A percentile compares a stretch with the other conserved stretches of the same genome.
Conservation (phyloP, 1,140 invertebrate genomes). For the Drosophila subobscura region DNA sequence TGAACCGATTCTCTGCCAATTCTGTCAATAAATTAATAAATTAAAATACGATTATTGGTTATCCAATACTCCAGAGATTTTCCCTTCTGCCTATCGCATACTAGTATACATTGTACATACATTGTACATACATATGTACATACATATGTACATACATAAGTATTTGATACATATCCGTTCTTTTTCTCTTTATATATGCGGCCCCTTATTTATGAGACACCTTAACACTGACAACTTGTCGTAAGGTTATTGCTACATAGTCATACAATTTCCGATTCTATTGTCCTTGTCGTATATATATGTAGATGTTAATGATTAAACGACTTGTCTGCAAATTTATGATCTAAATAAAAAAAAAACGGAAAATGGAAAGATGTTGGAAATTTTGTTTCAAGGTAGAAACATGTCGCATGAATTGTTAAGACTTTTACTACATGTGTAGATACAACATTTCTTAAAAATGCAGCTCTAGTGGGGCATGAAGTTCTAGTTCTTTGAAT, state of each 20-base stretch:
- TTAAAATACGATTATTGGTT: too few relatives aligned
- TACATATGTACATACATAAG: not conserved
- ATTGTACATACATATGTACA: too few relatives aligned
- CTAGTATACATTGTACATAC: too few relatives aligned
- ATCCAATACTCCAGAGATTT: too few relatives aligned
- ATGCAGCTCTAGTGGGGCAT: too few relatives aligned
- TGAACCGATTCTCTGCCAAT: too few relatives aligned
- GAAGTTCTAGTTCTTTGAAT: too few relatives aligned
- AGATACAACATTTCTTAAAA: too few relatives aligned
- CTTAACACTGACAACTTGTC: conserved; percentile 57
- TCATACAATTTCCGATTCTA: conserved; percentile 62
- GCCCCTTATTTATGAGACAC: conserved; percentile 59
- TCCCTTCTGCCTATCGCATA: too few relatives aligned
- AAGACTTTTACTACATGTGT: not conserved
- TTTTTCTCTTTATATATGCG: conserved; percentile 31
- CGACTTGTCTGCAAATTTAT: conserved; percentile 52
- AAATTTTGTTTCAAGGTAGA: not conserved
- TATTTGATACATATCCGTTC: not conserved
- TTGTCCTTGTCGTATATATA: conserved; percentile 50
- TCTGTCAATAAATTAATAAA: too few relatives aligned
- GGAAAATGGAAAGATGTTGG: not conserved
- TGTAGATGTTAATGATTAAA: conserved; percentile 62
- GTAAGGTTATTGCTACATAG: conserved; percentile 50
- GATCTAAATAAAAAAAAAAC: conserved; percentile 41
- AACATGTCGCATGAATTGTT: not conserved